Base-by-base conservation (phyloP, 2,888 invertebrate genomes). In the Caenorhabditis doughertyi region DNA sequence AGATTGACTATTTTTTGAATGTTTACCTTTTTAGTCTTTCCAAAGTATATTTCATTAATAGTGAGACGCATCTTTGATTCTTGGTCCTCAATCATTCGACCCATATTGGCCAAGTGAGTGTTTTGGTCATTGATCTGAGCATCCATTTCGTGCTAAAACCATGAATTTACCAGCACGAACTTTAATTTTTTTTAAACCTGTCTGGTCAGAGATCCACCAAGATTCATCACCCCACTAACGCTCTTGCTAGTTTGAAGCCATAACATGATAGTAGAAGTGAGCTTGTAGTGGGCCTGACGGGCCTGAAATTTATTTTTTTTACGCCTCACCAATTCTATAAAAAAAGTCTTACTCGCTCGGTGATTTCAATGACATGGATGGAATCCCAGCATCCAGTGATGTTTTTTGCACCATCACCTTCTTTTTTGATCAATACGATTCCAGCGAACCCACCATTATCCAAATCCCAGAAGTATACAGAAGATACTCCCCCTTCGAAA, bases 361-460 rank as follows among this genome's bases (percentile, higher is more conserved):
- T 96, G 0, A 99, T 98, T 93, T 99, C 99, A 18, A 99, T 96
- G 0, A 99, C 99, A 92, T 99, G 99, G 92, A 99, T 97, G 1
- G 98, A 98, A 92, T 99, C 99, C 99, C 99, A 99, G 93, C 98
- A 98, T 0, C 99, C 99, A 92, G 97, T 97, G 90, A 98, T 98
- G 93, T 97, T 97, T 93, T 96, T 97, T 47, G 97, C 97, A 18
- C 98, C 98, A 93, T 98, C 98, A 0, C 98, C 98, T 21, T 83
- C 97, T 93, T 99, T 99, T 93, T 99, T 99, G 91, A 99, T 98
- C 90, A 99, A 94, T 92, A 99, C 97, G 49, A 98, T 98, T 88
- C 97, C 97, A 94, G 94, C 98, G 94, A 99, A 99, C 5, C 98
- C 98, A 4, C 98, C 98, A 86, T 92, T 92, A 92, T 99, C 98